A percentile compares a stretch with the other conserved stretches of the same genome.
These are phyloP conservation scores for Lemur catta DNA, from an alignment of 2,797 vertebrate genomes.

Conservation along the genomic window DNA sequence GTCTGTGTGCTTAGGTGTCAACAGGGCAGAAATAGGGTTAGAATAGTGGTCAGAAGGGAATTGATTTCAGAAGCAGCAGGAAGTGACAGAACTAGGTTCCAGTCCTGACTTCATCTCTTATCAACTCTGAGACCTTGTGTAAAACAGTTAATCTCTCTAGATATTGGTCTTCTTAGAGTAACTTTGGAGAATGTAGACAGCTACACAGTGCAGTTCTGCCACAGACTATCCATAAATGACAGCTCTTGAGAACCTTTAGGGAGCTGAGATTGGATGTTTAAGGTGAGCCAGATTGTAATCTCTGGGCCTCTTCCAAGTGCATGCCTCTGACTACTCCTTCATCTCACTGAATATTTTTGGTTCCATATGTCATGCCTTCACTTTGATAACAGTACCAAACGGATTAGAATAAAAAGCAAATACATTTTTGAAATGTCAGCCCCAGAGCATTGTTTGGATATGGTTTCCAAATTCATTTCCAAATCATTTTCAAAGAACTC, in stretches of 20 bases:
- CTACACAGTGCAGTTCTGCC: neutral
- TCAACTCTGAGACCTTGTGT: neutral
- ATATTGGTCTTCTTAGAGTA: neutral
- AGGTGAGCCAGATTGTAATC: constrained; percentile 71
- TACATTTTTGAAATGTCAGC: constrained; percentile 73
- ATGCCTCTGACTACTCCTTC: constrained; percentile 54
- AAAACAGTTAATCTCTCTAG: neutral
- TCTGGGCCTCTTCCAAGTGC: constrained; percentile 41
- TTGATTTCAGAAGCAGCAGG: neutral
- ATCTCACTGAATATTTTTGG: constrained; percentile 60
- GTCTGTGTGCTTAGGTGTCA: neutral
- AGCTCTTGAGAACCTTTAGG: neutral
- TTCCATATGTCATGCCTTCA: constrained; percentile 65
- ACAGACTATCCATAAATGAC: neutral
- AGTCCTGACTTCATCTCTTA: neutral
- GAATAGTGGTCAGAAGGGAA: neutral
- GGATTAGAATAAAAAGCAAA: constrained; percentile 73
- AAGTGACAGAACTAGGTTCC: neutral
- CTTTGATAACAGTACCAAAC: constrained; percentile 65
- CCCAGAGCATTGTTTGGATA: constrained; percentile 73
- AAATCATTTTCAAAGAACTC: constrained; percentile 67
- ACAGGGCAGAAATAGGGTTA: neutral
- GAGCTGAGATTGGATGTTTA: constrained; percentile 38
- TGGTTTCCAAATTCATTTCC: constrained; percentile 61
- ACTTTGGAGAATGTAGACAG: neutral